Percentiles rank a stretch among this genome's conserved stretches.
These are phyloP conservation scores for Saimiri boliviensis DNA, from an alignment of 2,113 vertebrate species.

Conservation along the genomic window DNA sequence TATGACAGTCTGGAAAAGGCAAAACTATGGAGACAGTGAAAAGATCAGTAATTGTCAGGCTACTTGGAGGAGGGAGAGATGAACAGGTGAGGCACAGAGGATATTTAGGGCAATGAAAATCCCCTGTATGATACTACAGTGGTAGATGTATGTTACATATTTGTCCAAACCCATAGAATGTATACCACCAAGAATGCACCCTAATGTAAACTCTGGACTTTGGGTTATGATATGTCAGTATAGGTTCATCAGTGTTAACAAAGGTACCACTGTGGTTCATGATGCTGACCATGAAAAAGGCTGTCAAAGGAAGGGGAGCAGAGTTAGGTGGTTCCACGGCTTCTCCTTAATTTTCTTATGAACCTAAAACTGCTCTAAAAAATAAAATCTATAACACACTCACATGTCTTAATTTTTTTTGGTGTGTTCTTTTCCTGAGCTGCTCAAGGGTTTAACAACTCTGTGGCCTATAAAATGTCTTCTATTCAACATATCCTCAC, in stretches of 20 bases:
- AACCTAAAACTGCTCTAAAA: not conserved
- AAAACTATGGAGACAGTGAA: not conserved
- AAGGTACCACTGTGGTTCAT: no score
- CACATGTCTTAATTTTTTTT: not conserved
- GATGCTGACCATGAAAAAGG: not conserved
- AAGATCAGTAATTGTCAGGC: not conserved
- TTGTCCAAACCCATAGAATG: not conserved
- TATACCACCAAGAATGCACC: not conserved
- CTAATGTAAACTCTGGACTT: not conserved
- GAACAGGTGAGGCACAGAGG: not conserved
- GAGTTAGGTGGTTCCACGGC: not conserved
- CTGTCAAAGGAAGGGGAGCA: not conserved
- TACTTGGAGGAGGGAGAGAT: not conserved
- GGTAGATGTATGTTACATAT: no score
- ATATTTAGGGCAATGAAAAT: not conserved
- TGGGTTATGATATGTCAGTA: not conserved
- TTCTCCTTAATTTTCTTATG: not conserved
- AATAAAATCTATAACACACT: not conserved
- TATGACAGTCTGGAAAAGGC: not conserved
- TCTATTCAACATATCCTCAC: not conserved
- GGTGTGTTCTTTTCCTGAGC: not conserved
- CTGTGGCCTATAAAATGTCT: not conserved
- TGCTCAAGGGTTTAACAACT: conserved; percentile 20
- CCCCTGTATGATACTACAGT: not conserved
- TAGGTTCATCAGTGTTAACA: not conserved